phyloP scores from a whole-genome alignment of 2,888 invertebrate genomes.

The Caenorhabditis sp. region DNA sequence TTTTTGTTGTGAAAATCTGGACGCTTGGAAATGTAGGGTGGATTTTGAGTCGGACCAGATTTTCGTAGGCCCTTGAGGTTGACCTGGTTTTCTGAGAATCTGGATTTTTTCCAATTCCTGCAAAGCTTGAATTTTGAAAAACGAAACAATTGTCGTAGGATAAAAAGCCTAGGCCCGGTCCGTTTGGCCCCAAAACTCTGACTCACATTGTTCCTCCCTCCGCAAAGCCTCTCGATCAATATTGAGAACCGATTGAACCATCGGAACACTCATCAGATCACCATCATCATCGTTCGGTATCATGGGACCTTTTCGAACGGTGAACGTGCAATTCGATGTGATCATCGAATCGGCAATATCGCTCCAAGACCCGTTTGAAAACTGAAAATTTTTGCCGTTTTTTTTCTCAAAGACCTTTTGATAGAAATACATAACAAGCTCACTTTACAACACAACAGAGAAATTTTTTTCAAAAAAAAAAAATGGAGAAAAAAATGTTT shows the following conservation, averaged over 20 bases:
- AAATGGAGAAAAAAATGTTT: neutral
- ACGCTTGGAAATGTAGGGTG: no score
- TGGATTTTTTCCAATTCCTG: no score
- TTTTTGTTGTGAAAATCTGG: no score
- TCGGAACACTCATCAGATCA: conserved; percentile 46
- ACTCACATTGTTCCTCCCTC: conserved; percentile 48
- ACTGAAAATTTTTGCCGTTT: conserved; percentile 32
- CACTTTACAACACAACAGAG: conserved; percentile 29
- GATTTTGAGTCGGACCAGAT: no score
- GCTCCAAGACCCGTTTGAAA: conserved; percentile 54
- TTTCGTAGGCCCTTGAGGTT: no score
- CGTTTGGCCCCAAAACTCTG: neutral
- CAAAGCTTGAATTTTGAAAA: no score
- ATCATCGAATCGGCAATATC: conserved; percentile 49
- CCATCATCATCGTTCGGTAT: conserved; percentile 32
- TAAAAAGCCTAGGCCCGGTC: no score
- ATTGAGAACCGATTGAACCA: conserved; percentile 36
- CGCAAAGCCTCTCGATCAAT: conserved; percentile 46
- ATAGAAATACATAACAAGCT: conserved; percentile 11
- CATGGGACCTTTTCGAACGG: conserved; percentile 35
- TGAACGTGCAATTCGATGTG: conserved; percentile 42
- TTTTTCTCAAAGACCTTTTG: conserved; percentile 2
- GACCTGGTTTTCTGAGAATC: no score
- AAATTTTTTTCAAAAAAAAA: neutral
- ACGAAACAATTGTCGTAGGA: no score